These are phyloP conservation scores for Oncorhynchus mykiss DNA, from an alignment of 2,113 vertebrate genomes.

Conservation along the genomic window DNA sequence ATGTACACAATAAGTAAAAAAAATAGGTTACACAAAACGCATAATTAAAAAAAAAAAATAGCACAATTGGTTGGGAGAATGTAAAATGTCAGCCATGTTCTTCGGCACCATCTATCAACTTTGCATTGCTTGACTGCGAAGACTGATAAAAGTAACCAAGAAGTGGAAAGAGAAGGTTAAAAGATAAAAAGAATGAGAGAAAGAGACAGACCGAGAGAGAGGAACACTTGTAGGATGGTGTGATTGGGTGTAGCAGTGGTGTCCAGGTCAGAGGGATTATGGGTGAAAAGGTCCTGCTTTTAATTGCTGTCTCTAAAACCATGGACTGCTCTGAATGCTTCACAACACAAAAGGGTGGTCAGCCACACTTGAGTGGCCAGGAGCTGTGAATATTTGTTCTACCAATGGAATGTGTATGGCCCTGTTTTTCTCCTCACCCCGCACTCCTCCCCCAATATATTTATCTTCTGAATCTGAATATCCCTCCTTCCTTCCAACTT, in stretches of 20 bases:
- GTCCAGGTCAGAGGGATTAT: constrained; percentile 75
- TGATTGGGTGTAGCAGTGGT: too few species aligned
- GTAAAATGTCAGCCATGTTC: too few species aligned
- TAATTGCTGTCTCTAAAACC: constrained; percentile 76
- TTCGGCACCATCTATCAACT: too few species aligned
- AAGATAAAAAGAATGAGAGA: neutral
- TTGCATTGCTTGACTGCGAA: constrained; percentile 6
- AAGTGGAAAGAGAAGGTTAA: constrained; percentile 6
- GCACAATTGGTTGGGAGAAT: too few species aligned
- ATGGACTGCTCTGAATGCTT: constrained; percentile 70
- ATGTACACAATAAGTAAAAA: too few species aligned
- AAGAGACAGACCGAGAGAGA: neutral
- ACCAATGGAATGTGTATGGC: constrained; percentile 76
- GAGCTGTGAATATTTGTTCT: constrained; percentile 77
- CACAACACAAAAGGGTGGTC: constrained; percentile 74
- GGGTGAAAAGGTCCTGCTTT: constrained; percentile 78
- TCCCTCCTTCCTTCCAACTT: neutral
- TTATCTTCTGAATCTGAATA: neutral
- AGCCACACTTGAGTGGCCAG: constrained; percentile 72
- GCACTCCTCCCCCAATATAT: constrained; percentile 23
- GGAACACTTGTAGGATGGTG: constrained; percentile 74
- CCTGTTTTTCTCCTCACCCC: constrained; percentile 33
- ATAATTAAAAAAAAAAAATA: too few species aligned
- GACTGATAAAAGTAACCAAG: neutral
- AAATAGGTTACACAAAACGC: too few species aligned